Conservation (phyloP, 1,140 invertebrate genomes). For the Zaprionus africanus region DNA sequence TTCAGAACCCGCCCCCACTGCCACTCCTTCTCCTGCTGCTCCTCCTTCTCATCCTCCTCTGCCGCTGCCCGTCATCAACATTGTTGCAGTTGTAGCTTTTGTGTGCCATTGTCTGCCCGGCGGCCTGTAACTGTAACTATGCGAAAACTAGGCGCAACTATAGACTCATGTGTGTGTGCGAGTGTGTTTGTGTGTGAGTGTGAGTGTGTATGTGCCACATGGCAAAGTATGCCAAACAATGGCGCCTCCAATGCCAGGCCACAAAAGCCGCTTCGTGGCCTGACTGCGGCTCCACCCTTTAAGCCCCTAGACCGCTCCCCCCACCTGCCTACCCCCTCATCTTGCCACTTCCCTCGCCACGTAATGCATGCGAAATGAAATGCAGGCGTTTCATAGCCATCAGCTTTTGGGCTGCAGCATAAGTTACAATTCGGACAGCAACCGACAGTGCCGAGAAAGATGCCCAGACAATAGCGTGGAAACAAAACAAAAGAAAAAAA, state of each 20-base stretch:
- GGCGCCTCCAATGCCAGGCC: constrained; percentile 72
- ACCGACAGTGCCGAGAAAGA: constrained; percentile 26
- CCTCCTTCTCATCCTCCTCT: not conserved
- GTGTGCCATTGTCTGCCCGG: constrained; percentile 70
- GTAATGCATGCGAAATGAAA: constrained; percentile 55
- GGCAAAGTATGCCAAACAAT: constrained; percentile 78
- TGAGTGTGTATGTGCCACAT: constrained; percentile 28
- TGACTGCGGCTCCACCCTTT: not conserved
- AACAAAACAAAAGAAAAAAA: constrained; percentile 56
- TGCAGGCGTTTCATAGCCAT: constrained; percentile 65
- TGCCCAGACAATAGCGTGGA: constrained; percentile 53
- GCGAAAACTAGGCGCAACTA: constrained; percentile 63
- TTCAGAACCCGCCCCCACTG: not conserved
- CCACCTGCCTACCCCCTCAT: too few relatives aligned
- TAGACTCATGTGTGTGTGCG: constrained; percentile 23
- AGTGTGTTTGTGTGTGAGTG: constrained; percentile 15
- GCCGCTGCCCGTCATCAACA: constrained; percentile 35
- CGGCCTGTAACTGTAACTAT: constrained; percentile 74
- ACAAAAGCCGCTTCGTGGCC: constrained; percentile 46
- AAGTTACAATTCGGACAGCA: constrained; percentile 65
- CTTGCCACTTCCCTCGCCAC: not conserved
- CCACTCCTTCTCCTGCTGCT: not conserved
- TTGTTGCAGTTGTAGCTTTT: constrained; percentile 58
- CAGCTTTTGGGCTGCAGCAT: constrained; percentile 67
- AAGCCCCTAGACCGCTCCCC: not conserved